Evolutionary conservation across 1,140 invertebrate genomes (phyloP).

Genomic region (Phthorimaea operculella): DNA sequence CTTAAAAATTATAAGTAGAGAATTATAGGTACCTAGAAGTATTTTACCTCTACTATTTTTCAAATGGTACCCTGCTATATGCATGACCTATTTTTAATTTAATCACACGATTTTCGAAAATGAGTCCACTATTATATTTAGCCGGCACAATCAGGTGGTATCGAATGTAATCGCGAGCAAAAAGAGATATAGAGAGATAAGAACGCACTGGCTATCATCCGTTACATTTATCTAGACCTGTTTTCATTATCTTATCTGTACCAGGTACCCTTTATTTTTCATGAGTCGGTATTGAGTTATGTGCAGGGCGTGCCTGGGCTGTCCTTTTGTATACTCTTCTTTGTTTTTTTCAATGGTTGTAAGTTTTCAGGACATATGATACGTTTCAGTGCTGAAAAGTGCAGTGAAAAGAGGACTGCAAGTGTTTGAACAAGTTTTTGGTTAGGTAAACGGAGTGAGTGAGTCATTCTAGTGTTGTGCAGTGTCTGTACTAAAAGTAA

Average conservation of each 20-base stretch:
- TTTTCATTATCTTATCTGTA: constrained; percentile 62
- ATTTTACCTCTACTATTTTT: no score
- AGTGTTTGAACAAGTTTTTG: neutral
- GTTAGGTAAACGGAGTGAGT: no score
- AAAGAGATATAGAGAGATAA: constrained; percentile 51
- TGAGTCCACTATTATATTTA: neutral
- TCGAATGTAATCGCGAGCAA: constrained; percentile 48
- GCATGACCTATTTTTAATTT: no score
- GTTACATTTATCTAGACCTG: constrained; percentile 64
- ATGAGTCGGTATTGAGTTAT: neutral
- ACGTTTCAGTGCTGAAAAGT: neutral
- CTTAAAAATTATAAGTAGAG: no score
- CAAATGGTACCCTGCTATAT: no score
- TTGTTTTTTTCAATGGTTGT: no score
- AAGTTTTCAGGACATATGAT: neutral
- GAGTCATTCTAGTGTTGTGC: no score
- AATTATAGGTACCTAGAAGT: no score
- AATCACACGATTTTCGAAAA: neutral
- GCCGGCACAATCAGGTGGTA: constrained; percentile 32
- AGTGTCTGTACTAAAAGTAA: no score
- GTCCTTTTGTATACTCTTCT: neutral
- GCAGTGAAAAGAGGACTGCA: neutral
- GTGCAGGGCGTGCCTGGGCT: neutral
- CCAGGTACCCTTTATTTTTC: constrained; percentile 31
- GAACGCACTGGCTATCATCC: constrained; percentile 34